Evolutionary conservation across 1,140 invertebrate genomes (phyloP), one percentile per base, ranked within the genome.

Genomic region (Ridgeia piscesae): DNA sequence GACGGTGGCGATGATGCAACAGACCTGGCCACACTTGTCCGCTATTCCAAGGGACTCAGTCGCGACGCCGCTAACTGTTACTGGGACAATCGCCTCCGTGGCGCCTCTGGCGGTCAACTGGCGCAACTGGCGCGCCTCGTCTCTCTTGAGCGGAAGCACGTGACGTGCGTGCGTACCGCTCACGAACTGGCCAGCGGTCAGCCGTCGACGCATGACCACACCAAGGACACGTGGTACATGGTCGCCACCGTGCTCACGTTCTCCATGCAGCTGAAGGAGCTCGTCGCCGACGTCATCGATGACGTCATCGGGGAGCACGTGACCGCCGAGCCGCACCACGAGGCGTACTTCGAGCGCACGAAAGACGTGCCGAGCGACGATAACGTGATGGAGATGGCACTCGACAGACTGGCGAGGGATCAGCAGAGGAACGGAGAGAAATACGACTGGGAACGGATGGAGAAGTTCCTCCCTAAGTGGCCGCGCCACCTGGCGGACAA

Each of bases 151-250:
- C 6, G 27, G 17, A 77, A 77, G 27, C 58, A 77, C 58, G 58
- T 77, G 58, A 31, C 58, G 27, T 77, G 58, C 58, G 58, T 77
- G 58, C 58, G 58, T 21, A 31, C 17, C 58, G 58, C 58, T 21
- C 58, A 77, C 58, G 58, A 77, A 31, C 58, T 0, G 58, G 58
- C 58, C 27, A 77, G 58, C 58, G 58, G 58, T 77, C 58, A 77
- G 17, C 58, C 58, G 58, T 77, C 58, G 17, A 21, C 58, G 14
- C 58, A 77, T 31, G 58, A 77, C 58, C 58, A 77, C 58, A 77
- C 58, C 58, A 77, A 77, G 58, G 58, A 77, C 58, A 77, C 58
- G 58, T 77, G 58, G 58, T 77, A 77, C 58, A 77, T 77, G 58
- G 58, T 77, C 58, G 58, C 27, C 58, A 77, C 58, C 2, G 58